These are phyloP conservation scores for Xanthia icteritia DNA, from an alignment of 2,888 invertebrate species.

Conservation along the genomic window DNA sequence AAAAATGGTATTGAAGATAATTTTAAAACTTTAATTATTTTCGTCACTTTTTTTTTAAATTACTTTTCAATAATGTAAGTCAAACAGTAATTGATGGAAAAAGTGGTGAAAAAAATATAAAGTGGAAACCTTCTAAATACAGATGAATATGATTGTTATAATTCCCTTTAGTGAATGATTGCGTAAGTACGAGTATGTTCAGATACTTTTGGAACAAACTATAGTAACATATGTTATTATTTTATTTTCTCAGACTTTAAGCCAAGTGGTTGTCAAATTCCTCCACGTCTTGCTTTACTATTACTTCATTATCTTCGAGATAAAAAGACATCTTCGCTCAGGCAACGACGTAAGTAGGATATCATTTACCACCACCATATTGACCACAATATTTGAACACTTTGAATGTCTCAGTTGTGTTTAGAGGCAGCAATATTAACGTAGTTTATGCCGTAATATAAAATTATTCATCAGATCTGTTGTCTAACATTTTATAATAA, in stretches of 20 bases:
- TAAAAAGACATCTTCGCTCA: background rate
- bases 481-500: background rate
- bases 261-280: background rate
- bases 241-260: background rate
- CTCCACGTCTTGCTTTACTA: background rate
- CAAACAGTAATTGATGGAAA: background rate
- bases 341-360: background rate
- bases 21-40: too few species aligned
- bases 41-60: too few species aligned
- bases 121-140: background rate
- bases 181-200: background rate
- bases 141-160: background rate
- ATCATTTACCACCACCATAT: background rate
- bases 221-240: background rate
- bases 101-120: background rate
- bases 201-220: background rate
- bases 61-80: too few species aligned
- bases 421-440: background rate
- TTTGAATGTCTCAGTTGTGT: background rate
- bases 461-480: too few species aligned
- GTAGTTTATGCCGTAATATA: background rate
- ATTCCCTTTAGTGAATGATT: background rate
- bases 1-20: too few species aligned
- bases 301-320: background rate
- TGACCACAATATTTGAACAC: background rate